phyloP scores from a whole-genome alignment of 2,888 invertebrate species.

The Trissolcus brochymenae region DNA sequence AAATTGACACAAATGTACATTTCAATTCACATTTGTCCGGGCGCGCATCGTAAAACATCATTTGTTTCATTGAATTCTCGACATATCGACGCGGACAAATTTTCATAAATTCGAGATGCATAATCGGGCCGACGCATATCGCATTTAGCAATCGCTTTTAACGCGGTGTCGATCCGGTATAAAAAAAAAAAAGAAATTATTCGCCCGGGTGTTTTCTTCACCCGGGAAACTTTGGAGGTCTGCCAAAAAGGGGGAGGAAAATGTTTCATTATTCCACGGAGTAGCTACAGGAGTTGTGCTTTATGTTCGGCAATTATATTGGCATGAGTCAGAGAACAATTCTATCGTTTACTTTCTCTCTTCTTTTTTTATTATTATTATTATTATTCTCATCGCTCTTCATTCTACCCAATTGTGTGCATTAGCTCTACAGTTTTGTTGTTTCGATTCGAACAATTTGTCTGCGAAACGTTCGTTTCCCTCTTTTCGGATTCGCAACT shows the following conservation, averaged over 20 bases:
- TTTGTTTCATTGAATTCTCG: constrained; percentile 14
- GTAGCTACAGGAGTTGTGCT: constrained; percentile 57
- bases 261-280: constrained; percentile 24
- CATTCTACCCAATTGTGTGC: constrained; percentile 60
- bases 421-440: constrained; percentile 69
- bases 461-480: constrained; percentile 48
- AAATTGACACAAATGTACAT: constrained; percentile 45
- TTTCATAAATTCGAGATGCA: no score
- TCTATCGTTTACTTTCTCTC: background rate
- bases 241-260: constrained; percentile 16
- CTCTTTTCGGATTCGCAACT: background rate
- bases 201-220: constrained; percentile 17
- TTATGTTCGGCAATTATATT: constrained; percentile 67
- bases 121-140: background rate
- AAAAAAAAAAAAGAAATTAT: no score
- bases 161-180: constrained; percentile 3
- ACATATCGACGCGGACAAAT: constrained; percentile 9
- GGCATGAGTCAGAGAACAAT: constrained; percentile 33
- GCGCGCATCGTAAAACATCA: constrained; percentile 9
- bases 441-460: constrained; percentile 62
- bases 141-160: constrained; percentile 20
- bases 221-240: constrained; percentile 13
- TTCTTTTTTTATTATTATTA: background rate
- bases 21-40: constrained; percentile 11
- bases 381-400: background rate